A percentile compares a stretch with the other conserved stretches of the same genome.
phyloP scores from a whole-genome alignment of 2,797 vertebrate species.

The Acanthornis magna region DNA sequence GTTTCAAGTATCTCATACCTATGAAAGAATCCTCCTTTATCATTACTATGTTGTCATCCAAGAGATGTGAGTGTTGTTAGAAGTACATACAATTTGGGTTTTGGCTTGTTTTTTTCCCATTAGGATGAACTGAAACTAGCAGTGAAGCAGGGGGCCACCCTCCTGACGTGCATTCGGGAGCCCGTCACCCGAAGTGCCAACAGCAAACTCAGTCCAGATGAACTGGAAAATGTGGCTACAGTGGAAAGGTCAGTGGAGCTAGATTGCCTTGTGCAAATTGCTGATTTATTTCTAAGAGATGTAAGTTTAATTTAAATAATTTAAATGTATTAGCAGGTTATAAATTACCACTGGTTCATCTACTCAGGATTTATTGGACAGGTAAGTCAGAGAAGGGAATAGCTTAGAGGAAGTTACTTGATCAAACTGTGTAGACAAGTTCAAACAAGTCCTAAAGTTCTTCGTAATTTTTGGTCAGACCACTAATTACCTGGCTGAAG shows the following conservation, averaged over 20 bases:
- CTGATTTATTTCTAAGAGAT: not conserved
- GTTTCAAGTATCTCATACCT: not conserved
- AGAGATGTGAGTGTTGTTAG: not conserved
- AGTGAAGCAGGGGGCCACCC: slow-evolving; percentile 87
- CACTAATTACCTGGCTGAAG: not conserved
- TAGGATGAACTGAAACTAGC: slow-evolving; percentile 90
- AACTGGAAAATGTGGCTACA: slow-evolving; percentile 88
- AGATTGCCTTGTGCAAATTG: not conserved
- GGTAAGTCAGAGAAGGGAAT: not conserved
- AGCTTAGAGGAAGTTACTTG: not conserved
- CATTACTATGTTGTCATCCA: not conserved
- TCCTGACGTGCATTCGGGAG: slow-evolving; percentile 87
- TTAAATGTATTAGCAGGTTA: not conserved
- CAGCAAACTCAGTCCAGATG: slow-evolving; percentile 84
- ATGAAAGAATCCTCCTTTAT: not conserved
- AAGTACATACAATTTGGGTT: not conserved
- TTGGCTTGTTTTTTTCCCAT: not conserved
- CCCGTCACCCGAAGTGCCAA: slow-evolving; percentile 80
- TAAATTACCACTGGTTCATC: not conserved
- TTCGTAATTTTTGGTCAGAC: not conserved
- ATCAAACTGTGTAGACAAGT: not conserved
- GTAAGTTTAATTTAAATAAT: not conserved
- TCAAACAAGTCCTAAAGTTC: not conserved
- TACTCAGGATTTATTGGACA: not conserved
- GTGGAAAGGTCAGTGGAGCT: slow-evolving; percentile 83